A percentile compares a stretch with the other conserved stretches of the same genome.
Evolutionary conservation across 2,113 vertebrate genomes (phyloP).

Genomic region (Coracopsis vasa): DNA sequence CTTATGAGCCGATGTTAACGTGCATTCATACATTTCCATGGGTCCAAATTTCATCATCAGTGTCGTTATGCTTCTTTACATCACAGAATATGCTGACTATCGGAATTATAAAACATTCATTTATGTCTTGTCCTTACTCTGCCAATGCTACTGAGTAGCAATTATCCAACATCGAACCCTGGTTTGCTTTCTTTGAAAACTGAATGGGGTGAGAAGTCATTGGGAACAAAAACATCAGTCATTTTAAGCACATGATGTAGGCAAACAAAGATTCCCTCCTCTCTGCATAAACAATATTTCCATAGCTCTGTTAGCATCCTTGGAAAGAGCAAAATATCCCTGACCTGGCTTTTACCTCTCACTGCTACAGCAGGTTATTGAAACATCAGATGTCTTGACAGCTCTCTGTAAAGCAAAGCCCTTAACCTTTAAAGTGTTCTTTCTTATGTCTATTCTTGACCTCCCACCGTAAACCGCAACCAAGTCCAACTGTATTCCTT

Average conservation of each 20-base stretch:
- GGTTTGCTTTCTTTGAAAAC: conserved; percentile 1
- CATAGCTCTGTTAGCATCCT: not conserved
- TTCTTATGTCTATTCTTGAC: not conserved
- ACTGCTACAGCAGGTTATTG: not conserved
- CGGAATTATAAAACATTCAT: not conserved
- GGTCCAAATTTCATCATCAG: not conserved
- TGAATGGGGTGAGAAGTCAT: not conserved
- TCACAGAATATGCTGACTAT: not conserved
- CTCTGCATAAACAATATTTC: not conserved
- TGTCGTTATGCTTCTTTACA: not conserved
- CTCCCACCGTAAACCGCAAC: not conserved
- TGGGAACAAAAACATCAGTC: not conserved
- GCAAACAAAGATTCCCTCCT: not conserved
- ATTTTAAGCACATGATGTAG: not conserved
- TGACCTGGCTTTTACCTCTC: conserved; percentile 4
- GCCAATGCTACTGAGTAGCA: not conserved
- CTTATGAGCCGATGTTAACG: not conserved
- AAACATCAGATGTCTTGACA: not conserved
- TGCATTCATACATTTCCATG: not conserved
- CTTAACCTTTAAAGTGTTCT: conserved; percentile 6
- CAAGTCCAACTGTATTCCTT: not conserved
- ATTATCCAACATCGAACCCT: conserved; percentile 1
- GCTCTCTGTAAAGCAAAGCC: not conserved
- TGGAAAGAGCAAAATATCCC: not conserved
- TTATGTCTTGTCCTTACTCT: not conserved